Evolutionary conservation across 2,113 vertebrate species (phyloP), one percentile per base, ranked within the genome.

Genomic region (Coptodon rendalli): DNA sequence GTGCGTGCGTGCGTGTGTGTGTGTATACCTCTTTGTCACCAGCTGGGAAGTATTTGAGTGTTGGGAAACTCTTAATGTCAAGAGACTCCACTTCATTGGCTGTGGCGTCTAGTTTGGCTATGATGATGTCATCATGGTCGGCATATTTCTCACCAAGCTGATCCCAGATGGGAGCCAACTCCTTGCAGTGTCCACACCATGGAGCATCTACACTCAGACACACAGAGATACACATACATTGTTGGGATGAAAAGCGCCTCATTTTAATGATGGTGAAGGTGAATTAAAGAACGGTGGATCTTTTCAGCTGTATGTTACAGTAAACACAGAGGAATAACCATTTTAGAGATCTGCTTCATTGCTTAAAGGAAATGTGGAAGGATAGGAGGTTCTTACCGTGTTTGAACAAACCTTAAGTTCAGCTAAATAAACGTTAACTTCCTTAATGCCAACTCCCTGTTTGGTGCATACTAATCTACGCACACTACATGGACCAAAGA

Each of bases 181-280:
- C 97, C 89, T 97, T 97, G 94, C 98, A 99, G 93, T 99, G 98
- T 43, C 95, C 91, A 89, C 98, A 99, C 98, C 98, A 99, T 0
- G 98, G 98, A 0, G 98, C 98, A 0, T 99, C 98, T 99, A 27
- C 27, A 83, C 45, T 84, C 66, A 88, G 27, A 52, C 40, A 87
- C 14, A 84, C 13, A 79, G 5, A 43, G 14, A 78, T 48, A 88
- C 10, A 80, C 10, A 66, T 36, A 40, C 10, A 16, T n/a, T 34
- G 40, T 50, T n/a, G 31, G 7, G 29, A 11, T 11, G 1, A 17
- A 56, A 50, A 16, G 0, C 10, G 2, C 10, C 4, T 31, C 16
- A 14, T n/a, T 50, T 6, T 48, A 48, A 7, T 68, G 34, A 38
- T 68, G 19, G 61, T 29, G 17, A 50, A 78, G 27, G 27, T 76